These are phyloP conservation scores for Menidia beryllina DNA, from an alignment of 2,113 vertebrate genomes.

Conservation along the genomic window DNA sequence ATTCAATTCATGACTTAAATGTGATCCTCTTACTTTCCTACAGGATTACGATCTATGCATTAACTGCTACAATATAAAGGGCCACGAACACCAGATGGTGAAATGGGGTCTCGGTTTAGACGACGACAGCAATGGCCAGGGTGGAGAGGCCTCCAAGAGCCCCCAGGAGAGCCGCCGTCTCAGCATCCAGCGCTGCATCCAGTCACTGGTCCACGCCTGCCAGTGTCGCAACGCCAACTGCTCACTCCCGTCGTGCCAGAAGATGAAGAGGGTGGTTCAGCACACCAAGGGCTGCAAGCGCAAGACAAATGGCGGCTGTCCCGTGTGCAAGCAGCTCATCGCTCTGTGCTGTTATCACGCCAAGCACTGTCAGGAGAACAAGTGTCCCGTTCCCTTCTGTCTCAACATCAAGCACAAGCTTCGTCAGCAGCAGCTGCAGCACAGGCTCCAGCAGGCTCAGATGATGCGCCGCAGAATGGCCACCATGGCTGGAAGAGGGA, in stretches of 20 bases:
- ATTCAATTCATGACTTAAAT: conserved; percentile 6
- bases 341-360: conserved; percentile 99
- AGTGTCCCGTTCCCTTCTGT: conserved; percentile 99
- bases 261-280: conserved; percentile 99
- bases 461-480: conserved; percentile 99
- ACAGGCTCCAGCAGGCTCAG: conserved; percentile 96
- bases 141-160: conserved; percentile 94
- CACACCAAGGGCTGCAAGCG: conserved; percentile 99
- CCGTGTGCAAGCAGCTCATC: conserved; percentile 98
- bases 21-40: conserved; percentile 7
- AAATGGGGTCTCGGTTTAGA: conserved; percentile 98
- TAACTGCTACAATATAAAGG: conserved; percentile 96
- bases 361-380: conserved; percentile 99
- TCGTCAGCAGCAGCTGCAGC: conserved; percentile 98
- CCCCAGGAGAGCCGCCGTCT: conserved; percentile 96
- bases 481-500: conserved; percentile 95
- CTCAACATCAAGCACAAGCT: conserved; percentile 99
- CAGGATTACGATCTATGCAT: conserved; percentile 99
- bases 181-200: conserved; percentile 99
- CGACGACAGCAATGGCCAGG: conserved; percentile 91
- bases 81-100: conserved; percentile 97
- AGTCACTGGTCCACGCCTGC: conserved; percentile 97
- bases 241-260: conserved; percentile 96
- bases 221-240: conserved; percentile 99
- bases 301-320: conserved; percentile 98